Percentiles rank a stretch among this genome's conserved stretches.
phyloP scores from a whole-genome alignment of 2,888 invertebrate genomes.

The Theodoxus fluviatilis region DNA sequence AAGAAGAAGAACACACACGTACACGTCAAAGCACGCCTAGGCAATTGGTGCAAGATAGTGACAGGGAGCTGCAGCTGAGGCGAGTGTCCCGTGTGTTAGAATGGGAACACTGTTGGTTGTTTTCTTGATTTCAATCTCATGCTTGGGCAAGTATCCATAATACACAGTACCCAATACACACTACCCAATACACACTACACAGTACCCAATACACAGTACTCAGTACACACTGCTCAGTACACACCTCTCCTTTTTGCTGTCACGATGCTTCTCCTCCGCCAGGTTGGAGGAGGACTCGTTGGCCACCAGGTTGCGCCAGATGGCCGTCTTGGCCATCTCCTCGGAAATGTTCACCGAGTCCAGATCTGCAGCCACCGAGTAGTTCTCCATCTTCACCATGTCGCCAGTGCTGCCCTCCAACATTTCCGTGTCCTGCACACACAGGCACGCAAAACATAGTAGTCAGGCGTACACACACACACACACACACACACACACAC shows the following conservation, averaged over 20 bases:
- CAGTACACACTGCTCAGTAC: too few species aligned
- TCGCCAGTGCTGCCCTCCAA: slow-evolving; percentile 53
- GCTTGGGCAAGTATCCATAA: too few species aligned
- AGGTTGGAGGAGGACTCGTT: slow-evolving; percentile 43
- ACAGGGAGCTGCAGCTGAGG: too few species aligned
- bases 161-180: too few species aligned
- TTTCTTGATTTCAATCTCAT: too few species aligned
- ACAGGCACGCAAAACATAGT: not conserved
- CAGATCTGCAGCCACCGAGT: slow-evolving; percentile 44
- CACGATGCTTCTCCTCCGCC: slow-evolving; percentile 29
- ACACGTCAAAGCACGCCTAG: too few species aligned
- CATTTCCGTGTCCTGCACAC: slow-evolving; percentile 31
- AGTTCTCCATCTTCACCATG: slow-evolving; percentile 62
- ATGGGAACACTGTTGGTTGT: too few species aligned
- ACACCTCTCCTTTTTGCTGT: slow-evolving; percentile 33
- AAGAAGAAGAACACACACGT: too few species aligned
- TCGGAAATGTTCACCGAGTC: slow-evolving; percentile 74
- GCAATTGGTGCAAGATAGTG: too few species aligned
- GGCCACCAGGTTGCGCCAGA: slow-evolving; percentile 73
- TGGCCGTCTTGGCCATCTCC: slow-evolving; percentile 89
- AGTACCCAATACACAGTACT: too few species aligned
- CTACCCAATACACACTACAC: too few species aligned
- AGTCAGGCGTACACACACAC: not conserved
- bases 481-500: not conserved
- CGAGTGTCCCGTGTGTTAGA: too few species aligned